Percentiles rank a stretch among this genome's conserved stretches.
phyloP scores from a whole-genome alignment of 2,113 vertebrate species.

The Dicentrarchus labrax region DNA sequence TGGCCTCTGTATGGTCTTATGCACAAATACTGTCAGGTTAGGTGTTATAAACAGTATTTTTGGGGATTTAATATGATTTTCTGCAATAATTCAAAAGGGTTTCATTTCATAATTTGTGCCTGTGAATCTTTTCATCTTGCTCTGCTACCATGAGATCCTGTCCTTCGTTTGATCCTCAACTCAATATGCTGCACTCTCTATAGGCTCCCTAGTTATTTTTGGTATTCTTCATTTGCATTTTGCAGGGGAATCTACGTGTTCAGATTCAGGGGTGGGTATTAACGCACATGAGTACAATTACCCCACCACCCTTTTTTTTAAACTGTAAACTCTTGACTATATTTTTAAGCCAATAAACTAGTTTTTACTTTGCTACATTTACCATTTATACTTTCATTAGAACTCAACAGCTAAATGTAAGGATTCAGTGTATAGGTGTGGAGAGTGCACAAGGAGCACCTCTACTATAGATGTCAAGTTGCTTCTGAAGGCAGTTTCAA shows the following conservation, averaged over 20 bases:
- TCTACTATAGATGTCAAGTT: too few species aligned
- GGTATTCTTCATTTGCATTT: constrained; percentile 2
- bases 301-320: too few species aligned
- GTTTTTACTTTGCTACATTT: too few species aligned
- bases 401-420: too few species aligned
- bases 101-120: constrained; percentile 1
- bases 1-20: too few species aligned
- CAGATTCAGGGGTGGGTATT: neutral
- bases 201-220: neutral
- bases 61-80: neutral
- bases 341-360: too few species aligned
- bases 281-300: too few species aligned
- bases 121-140: constrained; percentile 8
- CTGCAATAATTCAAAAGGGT: neutral
- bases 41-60: neutral
- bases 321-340: too few species aligned
- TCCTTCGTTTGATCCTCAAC: constrained; percentile 9
- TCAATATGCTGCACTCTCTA: neutral
- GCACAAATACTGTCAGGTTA: neutral
- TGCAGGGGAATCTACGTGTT: neutral
- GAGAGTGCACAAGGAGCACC: too few species aligned
- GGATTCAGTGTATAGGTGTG: too few species aligned
- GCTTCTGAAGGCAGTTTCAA: too few species aligned
- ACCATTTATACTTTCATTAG: too few species aligned
- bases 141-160: neutral